phyloP scores from a whole-genome alignment of 2,797 vertebrate genomes.

The Cynopterus sphinx region DNA sequence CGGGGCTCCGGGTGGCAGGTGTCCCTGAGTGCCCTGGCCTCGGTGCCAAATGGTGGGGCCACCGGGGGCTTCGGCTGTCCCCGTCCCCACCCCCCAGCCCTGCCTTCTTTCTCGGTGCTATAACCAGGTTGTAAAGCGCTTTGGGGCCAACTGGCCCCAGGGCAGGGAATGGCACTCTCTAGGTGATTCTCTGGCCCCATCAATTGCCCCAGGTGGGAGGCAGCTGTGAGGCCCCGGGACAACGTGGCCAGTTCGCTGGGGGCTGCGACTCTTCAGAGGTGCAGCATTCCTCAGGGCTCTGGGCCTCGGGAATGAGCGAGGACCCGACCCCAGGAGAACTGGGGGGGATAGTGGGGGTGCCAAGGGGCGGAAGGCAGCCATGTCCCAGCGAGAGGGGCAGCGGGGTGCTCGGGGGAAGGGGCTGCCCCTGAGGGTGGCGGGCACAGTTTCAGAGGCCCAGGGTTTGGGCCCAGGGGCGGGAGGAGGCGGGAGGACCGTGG shows the following conservation, averaged over 20 bases:
- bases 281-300: background rate
- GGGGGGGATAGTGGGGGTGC: background rate
- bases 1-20: background rate
- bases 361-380: rapidly evolving
- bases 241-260: background rate
- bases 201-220: conserved; percentile 50
- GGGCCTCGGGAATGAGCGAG: background rate
- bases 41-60: conserved; percentile 56
- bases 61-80: rapidly evolving
- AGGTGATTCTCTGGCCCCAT: conserved; percentile 30
- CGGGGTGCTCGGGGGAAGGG: rapidly evolving
- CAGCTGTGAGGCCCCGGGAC: background rate
- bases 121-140: conserved; percentile 58
- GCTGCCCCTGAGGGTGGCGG: background rate
- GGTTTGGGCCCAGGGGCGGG: background rate
- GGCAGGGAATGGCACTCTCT: conserved; percentile 37
- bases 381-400: rapidly evolving
- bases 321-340: background rate
- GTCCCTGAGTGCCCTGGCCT: background rate
- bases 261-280: background rate
- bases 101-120: background rate
- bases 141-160: conserved; percentile 49
- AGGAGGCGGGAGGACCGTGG: rapidly evolving
- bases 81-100: background rate
- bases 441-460: background rate